phyloP scores from a whole-genome alignment of 35 echinoderm and acorn worm genomes.

The Apostichopus parvimensis region DNA sequence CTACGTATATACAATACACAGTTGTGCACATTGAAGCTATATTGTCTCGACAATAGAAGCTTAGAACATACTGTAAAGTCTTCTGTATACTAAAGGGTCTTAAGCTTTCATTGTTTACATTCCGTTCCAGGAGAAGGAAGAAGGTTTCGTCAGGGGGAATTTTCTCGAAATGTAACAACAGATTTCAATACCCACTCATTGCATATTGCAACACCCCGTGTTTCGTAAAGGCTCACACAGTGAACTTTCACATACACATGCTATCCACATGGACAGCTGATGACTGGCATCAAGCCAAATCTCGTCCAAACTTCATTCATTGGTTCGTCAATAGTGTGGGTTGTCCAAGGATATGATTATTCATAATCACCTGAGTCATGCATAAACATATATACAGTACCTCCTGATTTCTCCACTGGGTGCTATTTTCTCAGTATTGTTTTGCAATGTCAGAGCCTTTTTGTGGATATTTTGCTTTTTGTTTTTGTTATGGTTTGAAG shows the following conservation, averaged over 20 bases:
- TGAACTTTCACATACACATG: constrained; percentile 38
- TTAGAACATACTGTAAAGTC: too few relatives aligned
- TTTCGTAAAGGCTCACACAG: not conserved
- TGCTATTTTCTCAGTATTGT: too few relatives aligned
- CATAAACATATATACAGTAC: too few relatives aligned
- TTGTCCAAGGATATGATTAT: not conserved
- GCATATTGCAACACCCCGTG: not conserved
- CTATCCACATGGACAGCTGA: constrained; percentile 57
- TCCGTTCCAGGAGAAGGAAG: not conserved
- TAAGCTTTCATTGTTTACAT: not conserved
- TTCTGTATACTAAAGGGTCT: too few relatives aligned
- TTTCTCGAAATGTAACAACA: not conserved
- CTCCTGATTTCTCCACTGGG: too few relatives aligned
- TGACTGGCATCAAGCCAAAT: constrained; percentile 36
- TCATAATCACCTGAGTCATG: not conserved
- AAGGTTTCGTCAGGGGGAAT: not conserved
- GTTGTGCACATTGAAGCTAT: too few relatives aligned
- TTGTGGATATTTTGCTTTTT: too few relatives aligned
- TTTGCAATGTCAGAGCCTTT: too few relatives aligned
- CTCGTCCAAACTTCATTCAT: constrained; percentile 14
- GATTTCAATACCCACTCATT: not conserved
- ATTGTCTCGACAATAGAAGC: too few relatives aligned
- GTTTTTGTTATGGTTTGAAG: too few relatives aligned
- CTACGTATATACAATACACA: too few relatives aligned
- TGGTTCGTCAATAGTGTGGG: constrained; percentile 5